phyloP scores from a whole-genome alignment of 1,140 invertebrate genomes.

The Steinernema feltiae region DNA sequence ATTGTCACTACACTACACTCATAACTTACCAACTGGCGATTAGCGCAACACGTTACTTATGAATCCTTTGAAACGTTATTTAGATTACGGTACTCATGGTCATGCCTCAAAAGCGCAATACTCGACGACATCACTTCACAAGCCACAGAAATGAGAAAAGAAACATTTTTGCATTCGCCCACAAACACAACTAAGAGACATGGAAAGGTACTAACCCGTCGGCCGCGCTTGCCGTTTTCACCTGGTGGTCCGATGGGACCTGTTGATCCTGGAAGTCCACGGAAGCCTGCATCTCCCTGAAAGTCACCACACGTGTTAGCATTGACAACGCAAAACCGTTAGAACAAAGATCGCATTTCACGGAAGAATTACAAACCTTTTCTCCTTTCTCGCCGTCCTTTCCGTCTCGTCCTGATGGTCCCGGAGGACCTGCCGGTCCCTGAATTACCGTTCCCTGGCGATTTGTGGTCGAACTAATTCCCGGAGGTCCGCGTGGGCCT shows the following conservation, averaged over 20 bases:
- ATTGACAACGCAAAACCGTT: not conserved
- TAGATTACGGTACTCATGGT: not conserved
- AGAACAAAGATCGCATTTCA: slow-evolving; percentile 6
- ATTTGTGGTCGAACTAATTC: slow-evolving; percentile 2
- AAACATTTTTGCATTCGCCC: not conserved
- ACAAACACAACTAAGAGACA: slow-evolving; percentile 8
- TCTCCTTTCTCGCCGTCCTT: slow-evolving; percentile 50
- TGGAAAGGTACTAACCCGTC: slow-evolving; percentile 27
- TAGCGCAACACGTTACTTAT: not conserved
- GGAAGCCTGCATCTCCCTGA: slow-evolving; percentile 22
- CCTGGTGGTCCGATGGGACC: slow-evolving; percentile 30
- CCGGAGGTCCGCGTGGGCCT: slow-evolving; percentile 31
- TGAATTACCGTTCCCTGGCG: slow-evolving; percentile 31
- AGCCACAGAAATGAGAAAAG: not conserved
- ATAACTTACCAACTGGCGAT: not conserved
- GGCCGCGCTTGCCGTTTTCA: slow-evolving; percentile 33
- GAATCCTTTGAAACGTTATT: not conserved
- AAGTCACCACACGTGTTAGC: slow-evolving; percentile 18
- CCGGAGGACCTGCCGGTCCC: slow-evolving; percentile 41
- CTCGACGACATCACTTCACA: not conserved
- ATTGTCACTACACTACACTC: not conserved
- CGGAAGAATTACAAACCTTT: slow-evolving; percentile 40
- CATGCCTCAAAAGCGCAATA: not conserved
- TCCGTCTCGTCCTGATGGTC: slow-evolving; percentile 31
- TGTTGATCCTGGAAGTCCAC: slow-evolving; percentile 26